A percentile compares a stretch with the other conserved stretches of the same genome.
Evolutionary conservation across 2,888 invertebrate genomes (phyloP).

Genomic region (Baccha elongata): DNA sequence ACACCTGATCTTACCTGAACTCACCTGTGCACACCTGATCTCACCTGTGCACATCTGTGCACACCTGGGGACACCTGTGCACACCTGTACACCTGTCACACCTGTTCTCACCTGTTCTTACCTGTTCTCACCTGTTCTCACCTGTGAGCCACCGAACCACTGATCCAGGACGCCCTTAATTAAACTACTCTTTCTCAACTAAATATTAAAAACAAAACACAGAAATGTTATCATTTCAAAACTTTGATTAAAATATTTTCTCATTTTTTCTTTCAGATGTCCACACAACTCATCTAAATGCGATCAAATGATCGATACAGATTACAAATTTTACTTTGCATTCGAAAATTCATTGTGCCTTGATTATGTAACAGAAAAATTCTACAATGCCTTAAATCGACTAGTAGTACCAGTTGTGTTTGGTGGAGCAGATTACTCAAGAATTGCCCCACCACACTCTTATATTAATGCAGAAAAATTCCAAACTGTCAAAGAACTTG

Average conservation of each 20-base stretch:
- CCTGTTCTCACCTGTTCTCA: too few relatives aligned
- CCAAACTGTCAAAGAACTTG: conserved; percentile 84
- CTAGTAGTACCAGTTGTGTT: conserved; percentile 86
- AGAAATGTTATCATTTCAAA: too few relatives aligned
- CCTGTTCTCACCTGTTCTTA: too few relatives aligned
- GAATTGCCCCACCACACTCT: conserved; percentile 85
- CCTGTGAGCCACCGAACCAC: too few relatives aligned
- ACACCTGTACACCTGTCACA: too few relatives aligned
- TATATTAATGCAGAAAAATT: conserved; percentile 87
- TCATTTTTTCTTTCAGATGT: conserved; percentile 77
- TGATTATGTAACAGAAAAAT: conserved; percentile 88
- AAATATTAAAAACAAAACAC: too few relatives aligned
- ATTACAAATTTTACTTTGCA: conserved; percentile 87
- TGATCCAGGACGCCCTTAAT: too few relatives aligned
- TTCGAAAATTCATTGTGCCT: conserved; percentile 88
- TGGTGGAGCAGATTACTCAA: conserved; percentile 86
- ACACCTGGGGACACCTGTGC: too few relatives aligned
- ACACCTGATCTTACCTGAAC: too few relatives aligned
- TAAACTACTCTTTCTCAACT: too few relatives aligned
- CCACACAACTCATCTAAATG: conserved; percentile 78
- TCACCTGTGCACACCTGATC: too few relatives aligned
- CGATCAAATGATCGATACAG: conserved; percentile 81
- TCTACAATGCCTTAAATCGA: conserved; percentile 77
- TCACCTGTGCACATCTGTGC: too few relatives aligned
- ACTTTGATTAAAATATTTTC: not conserved